Conservation (phyloP, 2,797 vertebrate genomes). For the Eleutherodactylus coqui region DNA sequence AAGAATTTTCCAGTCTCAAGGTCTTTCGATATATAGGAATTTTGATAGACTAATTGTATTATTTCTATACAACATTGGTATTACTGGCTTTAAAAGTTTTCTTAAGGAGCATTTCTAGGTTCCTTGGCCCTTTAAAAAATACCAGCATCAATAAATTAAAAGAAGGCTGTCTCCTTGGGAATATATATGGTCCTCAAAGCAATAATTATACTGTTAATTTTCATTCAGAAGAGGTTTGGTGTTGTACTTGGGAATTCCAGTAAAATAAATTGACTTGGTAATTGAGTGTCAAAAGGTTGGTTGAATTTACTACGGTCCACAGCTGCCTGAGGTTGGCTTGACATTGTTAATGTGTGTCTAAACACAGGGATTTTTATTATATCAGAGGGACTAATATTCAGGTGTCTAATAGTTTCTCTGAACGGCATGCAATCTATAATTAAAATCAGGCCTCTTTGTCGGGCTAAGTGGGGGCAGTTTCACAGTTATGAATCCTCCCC, state of each 20-base stretch:
- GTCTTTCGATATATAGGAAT: not conserved
- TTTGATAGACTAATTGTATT: not conserved
- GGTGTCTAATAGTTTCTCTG: conserved; percentile 75
- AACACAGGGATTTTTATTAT: conserved; percentile 74
- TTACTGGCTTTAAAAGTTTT: not conserved
- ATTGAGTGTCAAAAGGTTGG: conserved; percentile 80
- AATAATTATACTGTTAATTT: conserved; percentile 82
- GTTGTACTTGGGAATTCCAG: conserved; percentile 75
- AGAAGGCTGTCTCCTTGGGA: conserved; percentile 69
- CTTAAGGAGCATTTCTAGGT: not conserved
- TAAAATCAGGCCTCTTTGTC: conserved; percentile 80
- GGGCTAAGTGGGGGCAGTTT: conserved; percentile 79
- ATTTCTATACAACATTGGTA: not conserved
- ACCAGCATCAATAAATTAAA: conserved; percentile 67
- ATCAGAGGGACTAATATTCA: conserved; percentile 74
- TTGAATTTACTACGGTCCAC: conserved; percentile 74
- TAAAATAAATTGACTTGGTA: conserved; percentile 83
- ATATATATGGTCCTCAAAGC: conserved; percentile 71
- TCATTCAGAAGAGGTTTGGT: conserved; percentile 68
- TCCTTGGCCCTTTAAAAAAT: conserved; percentile 21
- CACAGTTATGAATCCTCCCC: conserved; percentile 80
- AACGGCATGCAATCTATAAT: conserved; percentile 83
- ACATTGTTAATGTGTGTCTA: conserved; percentile 77
- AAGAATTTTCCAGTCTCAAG: not conserved
- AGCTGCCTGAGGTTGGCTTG: conserved; percentile 78